Evolutionary conservation across 1,140 invertebrate species (phyloP).

Genomic region (Gyrodactylus salaris): DNA sequence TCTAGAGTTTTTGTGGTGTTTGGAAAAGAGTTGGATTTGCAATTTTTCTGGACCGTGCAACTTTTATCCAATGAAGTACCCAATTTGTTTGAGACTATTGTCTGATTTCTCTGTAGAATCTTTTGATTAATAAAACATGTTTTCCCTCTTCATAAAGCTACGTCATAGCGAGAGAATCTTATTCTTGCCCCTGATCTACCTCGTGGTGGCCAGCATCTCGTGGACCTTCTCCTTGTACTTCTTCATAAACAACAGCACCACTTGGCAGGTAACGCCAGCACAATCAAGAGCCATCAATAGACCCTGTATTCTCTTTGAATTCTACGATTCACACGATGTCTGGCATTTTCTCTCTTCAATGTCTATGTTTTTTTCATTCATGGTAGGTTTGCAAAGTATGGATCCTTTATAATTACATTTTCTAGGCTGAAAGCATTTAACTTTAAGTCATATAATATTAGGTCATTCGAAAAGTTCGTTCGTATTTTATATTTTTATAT

Average conservation of each 20-base stretch:
- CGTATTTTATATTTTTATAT: too few species aligned
- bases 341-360: constrained; percentile 56
- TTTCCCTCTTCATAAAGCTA: constrained; percentile 24
- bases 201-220: constrained; percentile 28
- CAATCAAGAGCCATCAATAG: constrained; percentile 38
- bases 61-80: too few species aligned
- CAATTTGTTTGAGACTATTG: too few species aligned
- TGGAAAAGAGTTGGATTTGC: too few species aligned
- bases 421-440: too few species aligned
- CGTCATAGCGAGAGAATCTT: constrained; percentile 32
- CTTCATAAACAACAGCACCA: constrained; percentile 39
- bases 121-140: background rate
- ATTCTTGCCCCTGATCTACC: constrained; percentile 28
- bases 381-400: constrained; percentile 15
- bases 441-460: too few species aligned
- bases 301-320: constrained; percentile 35
- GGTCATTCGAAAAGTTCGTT: too few species aligned
- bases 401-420: too few species aligned
- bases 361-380: constrained; percentile 49
- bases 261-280: constrained; percentile 41
- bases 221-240: constrained; percentile 37
- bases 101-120: too few species aligned
- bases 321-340: constrained; percentile 52
- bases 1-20: too few species aligned
- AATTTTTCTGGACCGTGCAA: too few species aligned